Base-by-base conservation (phyloP, 2,797 vertebrate genomes). In the Zenarchopterus dispar region DNA sequence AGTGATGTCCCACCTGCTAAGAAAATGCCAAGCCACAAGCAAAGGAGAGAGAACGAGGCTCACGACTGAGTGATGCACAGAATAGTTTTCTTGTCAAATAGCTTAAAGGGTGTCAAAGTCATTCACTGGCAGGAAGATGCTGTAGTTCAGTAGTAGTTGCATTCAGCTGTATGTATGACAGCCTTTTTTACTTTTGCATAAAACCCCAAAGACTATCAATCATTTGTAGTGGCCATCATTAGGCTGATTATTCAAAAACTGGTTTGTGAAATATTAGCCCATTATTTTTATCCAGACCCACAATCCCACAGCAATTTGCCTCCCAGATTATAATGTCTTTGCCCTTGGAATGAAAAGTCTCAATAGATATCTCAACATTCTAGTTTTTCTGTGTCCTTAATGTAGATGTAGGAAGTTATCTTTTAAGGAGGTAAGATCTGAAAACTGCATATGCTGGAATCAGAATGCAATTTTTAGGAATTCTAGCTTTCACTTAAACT, bases 1-100 rank as follows among this genome's bases (percentile, higher is more conserved):
- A 58, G 77, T 57, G 77, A 60, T 57, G 49, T 77, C 75, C 80
- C 83, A 59, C 75, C 57, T 77, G 64, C 81, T 45, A 72, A 84
- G 78, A 78, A 83, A 85, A 75, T 43, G 50, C 70, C 56, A 64
- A 67, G 63, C 61, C 75, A 70, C 79, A 77, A 83, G 84, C 78
- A 84, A 80, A 88, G 70, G 50, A 36, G 45, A 57, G 73, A 70
- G 56, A 71, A 66, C 63, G 75, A 75, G 64, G 78, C 74, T 59
- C 47, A 36, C 13, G 47, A 60, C 59, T 66, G 11, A 24, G 55
- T 24, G 52, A 47, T 56, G 56, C 62, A 56, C 45, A 19, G 59
- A 33, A 66, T 75, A 1, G 60, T 72, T 87, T 88, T 72, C 73
- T 80, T 65, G 42, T 53, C 66, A 66, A 86, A 70, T 60, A 31